Conservation (phyloP, 2,888 invertebrate species). For the Lysandra bellargus region DNA sequence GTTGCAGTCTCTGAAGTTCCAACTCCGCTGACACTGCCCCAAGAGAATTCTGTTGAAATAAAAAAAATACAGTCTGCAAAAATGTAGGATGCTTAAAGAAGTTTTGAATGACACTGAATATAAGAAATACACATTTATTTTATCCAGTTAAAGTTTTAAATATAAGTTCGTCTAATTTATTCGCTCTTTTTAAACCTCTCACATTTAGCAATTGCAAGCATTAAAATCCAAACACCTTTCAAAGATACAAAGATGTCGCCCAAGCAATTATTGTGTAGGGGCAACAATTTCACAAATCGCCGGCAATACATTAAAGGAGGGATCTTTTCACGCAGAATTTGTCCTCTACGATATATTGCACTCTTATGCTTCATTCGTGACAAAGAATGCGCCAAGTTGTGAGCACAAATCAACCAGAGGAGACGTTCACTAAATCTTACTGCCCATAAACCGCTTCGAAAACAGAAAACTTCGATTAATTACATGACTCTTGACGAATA, state of each 20-base stretch:
- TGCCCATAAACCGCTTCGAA: conserved; percentile 63
- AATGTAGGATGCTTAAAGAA: background rate
- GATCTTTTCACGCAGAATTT: conserved; percentile 66
- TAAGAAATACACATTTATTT: background rate
- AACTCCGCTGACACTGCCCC: conserved; percentile 76
- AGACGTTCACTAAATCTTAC: conserved; percentile 67
- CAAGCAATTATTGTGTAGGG: conserved; percentile 34
- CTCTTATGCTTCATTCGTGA: conserved; percentile 60
- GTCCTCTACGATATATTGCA: conserved; percentile 69
- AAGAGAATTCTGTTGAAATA: conserved; percentile 63
- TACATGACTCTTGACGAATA: conserved; percentile 68
- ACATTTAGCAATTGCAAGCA: background rate
- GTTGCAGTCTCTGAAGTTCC: conserved; percentile 85
- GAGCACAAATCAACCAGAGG: conserved; percentile 66
- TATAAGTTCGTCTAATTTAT: background rate
- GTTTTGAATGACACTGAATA: background rate
- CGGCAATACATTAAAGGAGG: conserved; percentile 62
- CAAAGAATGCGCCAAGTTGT: conserved; percentile 66
- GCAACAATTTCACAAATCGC: conserved; percentile 52
- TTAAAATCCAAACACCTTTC: background rate
- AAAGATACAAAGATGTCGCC: conserved; percentile 18
- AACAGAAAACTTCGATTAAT: conserved; percentile 70
- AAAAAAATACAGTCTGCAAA: conserved; percentile 36
- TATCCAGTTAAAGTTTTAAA: background rate
- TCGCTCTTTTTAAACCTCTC: background rate